Conservation (phyloP, 1,140 invertebrate genomes). For the Eupristina koningsbergeri region DNA sequence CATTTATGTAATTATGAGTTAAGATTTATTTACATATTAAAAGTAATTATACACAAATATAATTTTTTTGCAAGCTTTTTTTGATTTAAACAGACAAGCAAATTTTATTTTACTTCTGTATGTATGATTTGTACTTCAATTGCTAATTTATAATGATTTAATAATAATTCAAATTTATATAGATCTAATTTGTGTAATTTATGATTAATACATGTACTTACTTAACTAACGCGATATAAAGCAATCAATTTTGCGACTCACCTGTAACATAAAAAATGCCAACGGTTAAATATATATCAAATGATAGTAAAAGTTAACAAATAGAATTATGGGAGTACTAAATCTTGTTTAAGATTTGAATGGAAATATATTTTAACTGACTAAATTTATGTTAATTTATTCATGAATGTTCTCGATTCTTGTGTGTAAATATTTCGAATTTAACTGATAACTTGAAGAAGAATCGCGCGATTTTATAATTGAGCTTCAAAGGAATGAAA, state of each 20-base stretch:
- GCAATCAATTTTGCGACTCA: background rate
- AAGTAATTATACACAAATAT: too few species aligned
- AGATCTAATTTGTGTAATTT: background rate
- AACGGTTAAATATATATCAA: background rate
- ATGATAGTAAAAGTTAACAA: background rate
- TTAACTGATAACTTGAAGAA: background rate
- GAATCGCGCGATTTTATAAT: background rate
- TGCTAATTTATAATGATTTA: too few species aligned
- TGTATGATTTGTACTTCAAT: too few species aligned
- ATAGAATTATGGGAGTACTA: background rate
- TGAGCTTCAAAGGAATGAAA: background rate
- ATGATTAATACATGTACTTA: background rate
- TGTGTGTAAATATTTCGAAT: background rate
- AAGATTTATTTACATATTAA: too few species aligned
- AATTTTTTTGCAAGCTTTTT: too few species aligned
- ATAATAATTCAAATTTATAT: too few species aligned
- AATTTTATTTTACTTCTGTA: too few species aligned
- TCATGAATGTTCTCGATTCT: background rate
- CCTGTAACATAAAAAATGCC: conserved; percentile 11
- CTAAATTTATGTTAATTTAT: background rate
- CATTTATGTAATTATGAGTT: too few species aligned
- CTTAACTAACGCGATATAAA: background rate
- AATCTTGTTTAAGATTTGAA: background rate
- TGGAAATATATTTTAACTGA: background rate
- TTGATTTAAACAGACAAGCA: too few species aligned